Percentiles rank a stretch among this genome's conserved stretches.
Evolutionary conservation across 2,113 vertebrate genomes (phyloP).

Genomic region (Eleginops maclovinus): DNA sequence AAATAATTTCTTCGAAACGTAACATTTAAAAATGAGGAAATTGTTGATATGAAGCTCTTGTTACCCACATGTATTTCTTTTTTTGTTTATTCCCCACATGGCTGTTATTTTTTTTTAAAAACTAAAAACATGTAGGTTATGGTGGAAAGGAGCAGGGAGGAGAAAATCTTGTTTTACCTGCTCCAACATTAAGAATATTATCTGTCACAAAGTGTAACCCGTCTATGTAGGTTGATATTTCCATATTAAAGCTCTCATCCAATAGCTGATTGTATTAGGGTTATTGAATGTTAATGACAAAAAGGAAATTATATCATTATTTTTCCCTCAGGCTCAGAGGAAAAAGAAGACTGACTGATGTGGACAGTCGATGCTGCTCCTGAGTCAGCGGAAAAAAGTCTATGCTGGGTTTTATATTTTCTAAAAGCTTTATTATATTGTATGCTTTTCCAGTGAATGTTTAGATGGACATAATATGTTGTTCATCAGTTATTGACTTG

Average conservation of each 20-base stretch:
- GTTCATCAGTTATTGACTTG: not conserved
- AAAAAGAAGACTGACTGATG: not conserved
- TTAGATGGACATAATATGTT: not conserved
- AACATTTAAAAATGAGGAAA: not conserved
- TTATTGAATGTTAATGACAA: not conserved
- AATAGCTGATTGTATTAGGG: not conserved
- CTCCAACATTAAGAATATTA: no score
- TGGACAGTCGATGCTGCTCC: not conserved
- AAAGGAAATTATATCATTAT: not conserved
- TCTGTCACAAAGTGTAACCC: not conserved
- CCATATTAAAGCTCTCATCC: not conserved
- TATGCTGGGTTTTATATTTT: not conserved
- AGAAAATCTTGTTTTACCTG: no score
- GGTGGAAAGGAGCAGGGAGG: no score
- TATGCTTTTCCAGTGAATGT: not conserved
- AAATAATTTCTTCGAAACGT: not conserved
- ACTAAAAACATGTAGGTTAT: no score
- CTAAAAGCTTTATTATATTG: not conserved
- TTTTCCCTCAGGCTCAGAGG: not conserved
- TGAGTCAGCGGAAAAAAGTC: not conserved
- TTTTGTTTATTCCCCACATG: no score
- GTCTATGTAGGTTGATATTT: not conserved
- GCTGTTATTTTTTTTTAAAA: no score
- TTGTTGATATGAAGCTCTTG: no score
- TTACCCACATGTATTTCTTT: no score